These are phyloP conservation scores for Morpho deidamia DNA, from an alignment of 2,888 invertebrate species.

Conservation along the genomic window DNA sequence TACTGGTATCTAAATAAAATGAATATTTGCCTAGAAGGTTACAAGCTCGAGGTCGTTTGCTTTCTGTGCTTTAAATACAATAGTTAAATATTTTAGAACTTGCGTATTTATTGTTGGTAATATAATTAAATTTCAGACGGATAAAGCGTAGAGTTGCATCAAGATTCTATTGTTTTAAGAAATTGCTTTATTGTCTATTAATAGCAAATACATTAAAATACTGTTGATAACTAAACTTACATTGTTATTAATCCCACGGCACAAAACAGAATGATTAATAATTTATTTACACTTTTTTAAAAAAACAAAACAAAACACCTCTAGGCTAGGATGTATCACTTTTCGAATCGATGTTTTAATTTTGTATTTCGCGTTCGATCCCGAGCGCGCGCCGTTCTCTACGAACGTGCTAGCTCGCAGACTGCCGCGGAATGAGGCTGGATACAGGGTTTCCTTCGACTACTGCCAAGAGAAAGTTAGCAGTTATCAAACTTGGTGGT, in stretches of 20 bases:
- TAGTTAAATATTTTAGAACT: slow-evolving; percentile 22
- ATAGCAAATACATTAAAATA: slow-evolving; percentile 3
- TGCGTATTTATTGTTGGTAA: slow-evolving; percentile 11
- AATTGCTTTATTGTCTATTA: slow-evolving; percentile 19
- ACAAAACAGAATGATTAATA: slow-evolving; percentile 35
- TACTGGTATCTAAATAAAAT: slow-evolving; percentile 29
- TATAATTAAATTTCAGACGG: neutral
- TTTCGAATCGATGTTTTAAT: slow-evolving; percentile 35
- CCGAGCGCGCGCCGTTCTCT: slow-evolving; percentile 55
- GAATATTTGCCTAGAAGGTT: slow-evolving; percentile 38
- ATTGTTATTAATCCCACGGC: slow-evolving; percentile 60
- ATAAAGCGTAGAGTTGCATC: no score
- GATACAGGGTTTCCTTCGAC: slow-evolving; percentile 23
- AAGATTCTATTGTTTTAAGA: slow-evolving; percentile 40
- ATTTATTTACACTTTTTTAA: slow-evolving; percentile 41
- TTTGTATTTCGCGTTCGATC: slow-evolving; percentile 36
- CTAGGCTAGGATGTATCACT: slow-evolving; percentile 36
- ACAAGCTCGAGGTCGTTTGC: slow-evolving; percentile 34
- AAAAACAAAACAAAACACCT: slow-evolving; percentile 31
- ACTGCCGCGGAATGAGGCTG: slow-evolving; percentile 59
- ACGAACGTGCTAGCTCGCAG: slow-evolving; percentile 58
- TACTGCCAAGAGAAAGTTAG: slow-evolving; percentile 61
- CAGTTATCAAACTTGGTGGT: slow-evolving; percentile 73
- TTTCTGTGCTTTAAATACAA: slow-evolving; percentile 25
- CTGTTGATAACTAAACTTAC: slow-evolving; percentile 42